These are phyloP conservation scores for Rhabdornis inornatus DNA, from an alignment of 2,113 vertebrate genomes.

Conservation along the genomic window DNA sequence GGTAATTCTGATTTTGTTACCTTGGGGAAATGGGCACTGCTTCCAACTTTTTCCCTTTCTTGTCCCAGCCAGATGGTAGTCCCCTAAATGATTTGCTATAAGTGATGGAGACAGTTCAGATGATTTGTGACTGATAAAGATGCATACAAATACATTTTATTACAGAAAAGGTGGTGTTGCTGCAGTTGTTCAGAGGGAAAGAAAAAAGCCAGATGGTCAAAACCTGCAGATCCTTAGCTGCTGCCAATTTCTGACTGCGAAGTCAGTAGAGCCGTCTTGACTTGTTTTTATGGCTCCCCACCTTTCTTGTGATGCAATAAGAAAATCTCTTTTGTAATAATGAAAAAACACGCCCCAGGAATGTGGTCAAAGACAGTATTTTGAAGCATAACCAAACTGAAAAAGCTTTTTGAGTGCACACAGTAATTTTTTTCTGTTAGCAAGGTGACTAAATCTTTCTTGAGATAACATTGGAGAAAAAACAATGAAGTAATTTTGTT, in stretches of 20 bases:
- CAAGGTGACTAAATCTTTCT: background rate
- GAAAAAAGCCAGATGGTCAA: background rate
- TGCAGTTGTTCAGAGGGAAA: background rate
- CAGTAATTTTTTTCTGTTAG: background rate
- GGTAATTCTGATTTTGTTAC: background rate
- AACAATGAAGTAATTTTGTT: background rate
- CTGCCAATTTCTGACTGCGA: background rate
- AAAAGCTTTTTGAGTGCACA: background rate
- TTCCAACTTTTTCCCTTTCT: background rate
- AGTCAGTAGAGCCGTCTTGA: background rate
- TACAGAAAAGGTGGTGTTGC: background rate
- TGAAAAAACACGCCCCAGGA: background rate
- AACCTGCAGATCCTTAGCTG: background rate
- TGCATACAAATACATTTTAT: background rate
- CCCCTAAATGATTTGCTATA: background rate
- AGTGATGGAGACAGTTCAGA: background rate
- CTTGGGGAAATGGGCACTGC: background rate
- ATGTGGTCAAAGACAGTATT: background rate
- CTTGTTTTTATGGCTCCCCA: background rate
- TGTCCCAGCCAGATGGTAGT: background rate
- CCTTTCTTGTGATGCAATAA: background rate
- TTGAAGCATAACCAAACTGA: background rate
- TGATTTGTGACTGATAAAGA: background rate
- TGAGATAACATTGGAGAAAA: background rate
- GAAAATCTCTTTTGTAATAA: background rate